phyloP scores from a whole-genome alignment of 2,113 vertebrate genomes.

The Scolopax mira region DNA sequence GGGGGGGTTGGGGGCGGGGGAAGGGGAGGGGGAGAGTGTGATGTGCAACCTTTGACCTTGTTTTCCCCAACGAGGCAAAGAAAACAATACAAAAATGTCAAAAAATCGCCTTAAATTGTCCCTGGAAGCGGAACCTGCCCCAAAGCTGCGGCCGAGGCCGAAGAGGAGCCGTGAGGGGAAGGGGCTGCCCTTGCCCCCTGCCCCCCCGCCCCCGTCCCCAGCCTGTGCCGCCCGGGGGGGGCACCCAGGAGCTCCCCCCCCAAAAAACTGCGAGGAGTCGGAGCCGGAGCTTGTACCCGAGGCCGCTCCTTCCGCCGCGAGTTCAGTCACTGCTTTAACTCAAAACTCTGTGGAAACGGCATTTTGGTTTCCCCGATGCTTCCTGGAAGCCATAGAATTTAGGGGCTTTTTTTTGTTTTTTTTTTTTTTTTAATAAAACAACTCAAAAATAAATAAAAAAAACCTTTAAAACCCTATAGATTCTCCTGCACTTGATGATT shows the following conservation, averaged over 20 bases:
- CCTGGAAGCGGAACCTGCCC: neutral
- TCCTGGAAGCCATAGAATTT: constrained; percentile 77
- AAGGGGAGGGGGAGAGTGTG: neutral
- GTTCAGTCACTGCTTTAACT: constrained; percentile 64
- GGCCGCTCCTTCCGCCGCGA: neutral
- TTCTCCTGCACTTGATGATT: neutral
- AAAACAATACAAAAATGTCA: too few species aligned
- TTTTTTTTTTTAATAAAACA: constrained; percentile 63
- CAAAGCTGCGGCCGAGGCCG: too few species aligned
- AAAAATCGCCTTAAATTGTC: constrained; percentile 67
- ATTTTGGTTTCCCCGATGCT: constrained; percentile 66
- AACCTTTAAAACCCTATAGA: neutral
- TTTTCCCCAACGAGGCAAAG: neutral
- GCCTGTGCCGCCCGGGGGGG: neutral
- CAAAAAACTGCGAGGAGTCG: constrained; percentile 21
- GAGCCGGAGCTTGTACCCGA: neutral
- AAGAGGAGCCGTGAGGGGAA: neutral
- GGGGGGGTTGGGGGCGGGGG: neutral
- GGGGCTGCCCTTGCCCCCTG: neutral
- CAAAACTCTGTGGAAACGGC: constrained; percentile 60
- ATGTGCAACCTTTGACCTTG: neutral
- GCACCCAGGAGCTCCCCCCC: neutral
- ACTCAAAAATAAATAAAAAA: constrained; percentile 41
- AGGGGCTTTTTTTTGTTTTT: constrained; percentile 73
- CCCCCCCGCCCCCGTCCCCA: too few species aligned